Base-by-base conservation (phyloP, 2,113 vertebrate species). In the Phalacrocorax aristotelis region DNA sequence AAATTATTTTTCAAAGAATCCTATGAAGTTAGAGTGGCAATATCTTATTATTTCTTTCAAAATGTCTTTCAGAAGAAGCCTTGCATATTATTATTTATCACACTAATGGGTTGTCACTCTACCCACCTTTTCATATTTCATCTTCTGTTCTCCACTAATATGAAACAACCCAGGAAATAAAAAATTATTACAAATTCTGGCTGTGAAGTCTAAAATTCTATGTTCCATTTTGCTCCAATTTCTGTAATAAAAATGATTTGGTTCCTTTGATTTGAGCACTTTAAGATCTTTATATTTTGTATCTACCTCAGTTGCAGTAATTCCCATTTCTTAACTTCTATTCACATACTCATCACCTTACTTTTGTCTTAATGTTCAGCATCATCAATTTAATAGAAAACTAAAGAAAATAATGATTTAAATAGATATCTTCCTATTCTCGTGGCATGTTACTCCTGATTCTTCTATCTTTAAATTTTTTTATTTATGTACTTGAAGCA, bases 51-150 rank as follows among this genome's bases (percentile, higher is more conserved):
- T 87, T 94, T 89, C 68, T 92, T 94, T 94, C 46, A 89, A 92
- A 93, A 75, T 70, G 64, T 46, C 86, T 95, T 91, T 95, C 68
- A 86, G 72, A 93, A 74, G n/a, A 44, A 93, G 19, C 8, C 10
- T 87, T 88, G 84, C 62, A 77, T 95, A 90, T 92, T 95, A 85
- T 86, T 97, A 93, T 96, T 97, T 95, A 87, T 89, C 49, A 83
- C 17, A 66, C 30, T 92, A 94, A 94, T 81, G 64, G 29, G 13
- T 81, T 90, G 36, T 87, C 91, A 95, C 46, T 92, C 58, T 93
- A 23, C 49, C 16, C 6, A 88, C 29, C 30, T 92, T 96, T 89
- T 89, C 68, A 74, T 52, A 57, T 22, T 72, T 89, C 61, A 66
- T 83, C 68, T 81, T 92, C 26, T 46, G 11, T 89, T 95, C 76